phyloP scores from a whole-genome alignment of 2,888 invertebrate genomes.

The Keiferia lycopersicella region DNA sequence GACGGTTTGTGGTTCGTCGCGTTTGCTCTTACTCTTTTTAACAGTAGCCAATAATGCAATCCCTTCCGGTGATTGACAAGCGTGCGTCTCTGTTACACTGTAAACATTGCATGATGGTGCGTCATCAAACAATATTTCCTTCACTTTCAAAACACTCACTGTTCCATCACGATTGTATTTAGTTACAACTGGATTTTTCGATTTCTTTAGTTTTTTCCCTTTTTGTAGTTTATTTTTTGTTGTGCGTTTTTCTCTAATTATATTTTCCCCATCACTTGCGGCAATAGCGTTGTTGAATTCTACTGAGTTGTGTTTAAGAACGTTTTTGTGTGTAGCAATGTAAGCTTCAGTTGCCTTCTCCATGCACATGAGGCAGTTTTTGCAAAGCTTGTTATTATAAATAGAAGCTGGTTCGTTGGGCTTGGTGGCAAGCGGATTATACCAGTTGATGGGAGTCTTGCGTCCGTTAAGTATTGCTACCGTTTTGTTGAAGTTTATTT shows the following conservation, averaged over 20 bases:
- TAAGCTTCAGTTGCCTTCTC: constrained; percentile 50
- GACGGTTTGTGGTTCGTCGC: constrained; percentile 37
- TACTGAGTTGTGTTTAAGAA: constrained; percentile 26
- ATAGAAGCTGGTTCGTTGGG: constrained; percentile 44
- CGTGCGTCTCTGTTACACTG: constrained; percentile 52
- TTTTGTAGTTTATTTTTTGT: constrained; percentile 35
- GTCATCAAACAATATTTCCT: constrained; percentile 41
- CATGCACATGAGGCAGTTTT: constrained; percentile 54
- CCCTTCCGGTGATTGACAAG: constrained; percentile 55
- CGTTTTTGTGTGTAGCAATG: constrained; percentile 27
- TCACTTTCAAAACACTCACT: constrained; percentile 60
- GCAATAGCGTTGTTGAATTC: constrained; percentile 44
- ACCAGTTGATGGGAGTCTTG: constrained; percentile 43
- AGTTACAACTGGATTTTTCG: constrained; percentile 48
- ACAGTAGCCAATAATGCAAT: constrained; percentile 44
- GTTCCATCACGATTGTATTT: constrained; percentile 56
- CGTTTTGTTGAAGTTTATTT: neutral
- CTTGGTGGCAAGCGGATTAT: constrained; percentile 38
- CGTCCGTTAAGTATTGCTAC: neutral
- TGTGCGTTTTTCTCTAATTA: constrained; percentile 40
- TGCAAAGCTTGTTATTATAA: constrained; percentile 49
- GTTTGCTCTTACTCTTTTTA: constrained; percentile 49
- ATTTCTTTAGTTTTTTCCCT: constrained; percentile 41
- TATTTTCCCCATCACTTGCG: constrained; percentile 15
- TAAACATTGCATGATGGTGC: constrained; percentile 53